These are phyloP conservation scores for Erinaceus europaeus DNA, from an alignment of 2,113 vertebrate species.

Conservation along the genomic window DNA sequence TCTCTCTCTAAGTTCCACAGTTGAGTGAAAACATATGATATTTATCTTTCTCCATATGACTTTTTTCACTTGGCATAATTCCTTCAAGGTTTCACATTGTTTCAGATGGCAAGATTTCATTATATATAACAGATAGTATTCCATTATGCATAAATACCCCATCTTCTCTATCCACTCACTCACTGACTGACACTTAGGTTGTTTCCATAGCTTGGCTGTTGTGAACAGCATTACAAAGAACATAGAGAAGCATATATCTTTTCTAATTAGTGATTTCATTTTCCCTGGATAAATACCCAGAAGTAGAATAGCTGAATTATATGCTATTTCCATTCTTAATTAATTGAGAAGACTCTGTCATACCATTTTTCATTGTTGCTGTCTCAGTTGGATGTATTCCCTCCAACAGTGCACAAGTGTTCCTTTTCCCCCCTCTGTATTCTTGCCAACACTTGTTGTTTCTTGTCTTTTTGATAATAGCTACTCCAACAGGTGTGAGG, in stretches of 20 bases:
- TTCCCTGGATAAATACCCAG: not conserved
- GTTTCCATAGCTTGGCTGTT: too few relatives aligned
- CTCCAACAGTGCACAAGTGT: not conserved
- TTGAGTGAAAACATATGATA: not conserved
- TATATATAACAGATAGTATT: not conserved
- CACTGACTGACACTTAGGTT: not conserved
- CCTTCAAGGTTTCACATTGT: not conserved
- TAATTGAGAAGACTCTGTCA: not conserved
- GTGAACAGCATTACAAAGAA: too few relatives aligned
- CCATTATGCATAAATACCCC: not conserved
- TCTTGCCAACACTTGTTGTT: not conserved
- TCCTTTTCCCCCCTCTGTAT: not conserved
- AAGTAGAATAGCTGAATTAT: not conserved
- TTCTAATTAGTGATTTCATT: not conserved
- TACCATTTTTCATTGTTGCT: not conserved
- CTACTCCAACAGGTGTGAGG: not conserved
- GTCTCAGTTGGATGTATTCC: not conserved
- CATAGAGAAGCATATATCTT: not conserved
- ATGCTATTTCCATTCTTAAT: not conserved
- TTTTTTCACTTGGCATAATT: not conserved
- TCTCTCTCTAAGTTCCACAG: not conserved
- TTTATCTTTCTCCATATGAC: not conserved
- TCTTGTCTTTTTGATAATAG: not conserved
- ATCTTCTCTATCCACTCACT: not conserved
- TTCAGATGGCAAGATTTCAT: not conserved